These are phyloP conservation scores for Alloscopus bannaensis DNA, from an alignment of 2,888 invertebrate species.

Conservation along the genomic window DNA sequence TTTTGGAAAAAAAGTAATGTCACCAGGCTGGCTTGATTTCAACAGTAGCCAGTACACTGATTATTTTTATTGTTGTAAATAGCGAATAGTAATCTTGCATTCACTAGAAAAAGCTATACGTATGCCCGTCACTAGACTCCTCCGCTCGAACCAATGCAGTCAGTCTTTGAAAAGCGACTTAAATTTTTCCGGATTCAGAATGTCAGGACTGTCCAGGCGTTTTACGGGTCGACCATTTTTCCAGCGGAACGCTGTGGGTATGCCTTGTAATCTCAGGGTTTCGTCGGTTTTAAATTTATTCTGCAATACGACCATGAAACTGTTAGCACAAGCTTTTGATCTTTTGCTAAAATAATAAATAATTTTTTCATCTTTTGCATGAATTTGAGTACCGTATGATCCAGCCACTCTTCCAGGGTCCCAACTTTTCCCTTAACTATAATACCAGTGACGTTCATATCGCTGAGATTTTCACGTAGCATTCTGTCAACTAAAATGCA, in stretches of 20 bases:
- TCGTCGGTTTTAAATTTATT: slow-evolving; percentile 87
- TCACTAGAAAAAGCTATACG: too few species aligned
- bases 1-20: too few species aligned
- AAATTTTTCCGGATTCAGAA: slow-evolving; percentile 26
- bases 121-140: too few species aligned
- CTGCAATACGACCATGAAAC: slow-evolving; percentile 3
- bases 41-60: too few species aligned
- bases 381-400: slow-evolving; percentile 78
- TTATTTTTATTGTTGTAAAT: too few species aligned
- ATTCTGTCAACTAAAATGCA: slow-evolving; percentile 63
- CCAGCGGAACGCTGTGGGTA: slow-evolving; percentile 90
- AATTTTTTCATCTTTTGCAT: background rate
- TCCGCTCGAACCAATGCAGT: too few species aligned
- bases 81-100: too few species aligned
- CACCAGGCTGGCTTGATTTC: too few species aligned
- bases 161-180: slow-evolving; percentile 29
- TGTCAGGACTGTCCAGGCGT: slow-evolving; percentile 26
- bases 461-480: slow-evolving; percentile 36
- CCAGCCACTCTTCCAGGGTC: slow-evolving; percentile 84
- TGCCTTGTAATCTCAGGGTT: slow-evolving; percentile 83
- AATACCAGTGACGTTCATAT: slow-evolving; percentile 39
- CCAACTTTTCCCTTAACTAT: slow-evolving; percentile 68
- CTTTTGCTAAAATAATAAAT: too few species aligned
- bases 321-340: background rate
- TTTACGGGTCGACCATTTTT: slow-evolving; percentile 28